These are phyloP conservation scores for Bombus cullumanus DNA, from an alignment of 1,140 invertebrate genomes.

Conservation along the genomic window DNA sequence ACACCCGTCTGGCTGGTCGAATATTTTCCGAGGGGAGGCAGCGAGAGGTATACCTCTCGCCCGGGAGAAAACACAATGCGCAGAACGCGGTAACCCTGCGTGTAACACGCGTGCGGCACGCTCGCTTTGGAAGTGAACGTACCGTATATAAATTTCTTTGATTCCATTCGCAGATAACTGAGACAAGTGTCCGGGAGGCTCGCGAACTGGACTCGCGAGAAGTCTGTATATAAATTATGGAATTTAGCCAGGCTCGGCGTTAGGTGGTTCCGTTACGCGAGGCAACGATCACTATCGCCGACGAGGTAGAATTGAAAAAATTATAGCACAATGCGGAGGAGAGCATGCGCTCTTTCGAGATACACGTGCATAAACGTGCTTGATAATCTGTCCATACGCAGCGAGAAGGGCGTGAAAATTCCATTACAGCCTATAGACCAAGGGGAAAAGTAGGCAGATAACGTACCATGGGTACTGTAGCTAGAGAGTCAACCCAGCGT, in stretches of 20 bases:
- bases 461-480: background rate
- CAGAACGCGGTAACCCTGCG: background rate
- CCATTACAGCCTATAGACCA: background rate
- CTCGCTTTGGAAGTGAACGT: conserved; percentile 20
- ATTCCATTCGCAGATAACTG: conserved; percentile 27
- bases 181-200: conserved; percentile 1
- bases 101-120: background rate
- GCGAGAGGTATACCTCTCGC: background rate
- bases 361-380: background rate
- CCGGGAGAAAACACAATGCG: background rate
- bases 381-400: too few relatives aligned
- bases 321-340: conserved; percentile 7
- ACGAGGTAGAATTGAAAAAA: background rate
- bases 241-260: background rate
- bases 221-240: background rate
- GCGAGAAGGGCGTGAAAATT: conserved; percentile 45
- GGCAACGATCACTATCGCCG: background rate
- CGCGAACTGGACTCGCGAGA: background rate
- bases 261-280: background rate
- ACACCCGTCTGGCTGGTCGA: background rate
- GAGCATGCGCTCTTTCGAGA: background rate
- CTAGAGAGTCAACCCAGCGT: too few relatives aligned
- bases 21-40: background rate
- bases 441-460: conserved; percentile 26
- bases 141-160: conserved; percentile 14